phyloP scores from a whole-genome alignment of 64 coral and sea anemone genomes.

The Catalaphyllia jardinei region DNA sequence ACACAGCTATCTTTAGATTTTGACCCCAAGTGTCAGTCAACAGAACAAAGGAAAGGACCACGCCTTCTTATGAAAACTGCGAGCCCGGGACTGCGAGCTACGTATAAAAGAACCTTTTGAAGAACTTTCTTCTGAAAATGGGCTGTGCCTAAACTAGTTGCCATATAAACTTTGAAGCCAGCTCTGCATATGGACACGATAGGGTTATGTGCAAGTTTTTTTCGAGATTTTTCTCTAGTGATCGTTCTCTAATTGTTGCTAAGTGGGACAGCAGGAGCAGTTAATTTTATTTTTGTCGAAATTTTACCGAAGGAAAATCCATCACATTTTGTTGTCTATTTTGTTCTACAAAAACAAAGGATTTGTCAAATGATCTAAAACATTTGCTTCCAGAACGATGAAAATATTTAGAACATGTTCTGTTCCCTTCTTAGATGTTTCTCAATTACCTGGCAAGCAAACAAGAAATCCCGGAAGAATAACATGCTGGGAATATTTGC shows the following conservation, averaged over 20 bases:
- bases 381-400: neutral
- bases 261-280: too few species aligned
- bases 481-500: slow-evolving; percentile 19
- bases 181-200: too few species aligned
- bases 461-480: neutral
- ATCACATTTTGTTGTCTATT: too few species aligned
- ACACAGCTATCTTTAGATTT: neutral
- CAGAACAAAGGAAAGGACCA: neutral
- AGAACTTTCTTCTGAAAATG: neutral
- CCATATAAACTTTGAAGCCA: neutral
- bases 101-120: neutral
- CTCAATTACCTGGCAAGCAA: neutral
- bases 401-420: neutral
- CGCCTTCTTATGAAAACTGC: neutral
- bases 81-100: neutral
- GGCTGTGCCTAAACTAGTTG: neutral
- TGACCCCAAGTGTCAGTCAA: neutral
- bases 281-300: too few species aligned
- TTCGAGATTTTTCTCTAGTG: too few species aligned
- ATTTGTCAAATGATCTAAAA: neutral
- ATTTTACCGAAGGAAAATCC: too few species aligned
- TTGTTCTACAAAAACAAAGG: neutral
- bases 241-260: too few species aligned
- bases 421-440: neutral
- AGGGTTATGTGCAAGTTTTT: too few species aligned